Conservation (phyloP, 2,797 vertebrate genomes). For the Girardinus metallicus region DNA sequence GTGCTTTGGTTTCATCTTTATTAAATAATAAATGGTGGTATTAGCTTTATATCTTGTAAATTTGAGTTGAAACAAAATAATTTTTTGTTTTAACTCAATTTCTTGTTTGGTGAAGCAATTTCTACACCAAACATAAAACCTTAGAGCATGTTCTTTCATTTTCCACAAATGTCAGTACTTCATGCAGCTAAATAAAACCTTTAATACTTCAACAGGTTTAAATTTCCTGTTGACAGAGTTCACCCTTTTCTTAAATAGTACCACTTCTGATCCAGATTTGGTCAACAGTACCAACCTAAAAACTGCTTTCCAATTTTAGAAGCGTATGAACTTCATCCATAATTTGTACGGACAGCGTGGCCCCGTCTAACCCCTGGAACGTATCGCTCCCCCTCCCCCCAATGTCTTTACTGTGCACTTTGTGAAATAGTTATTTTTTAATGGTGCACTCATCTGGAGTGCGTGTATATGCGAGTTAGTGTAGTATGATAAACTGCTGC, state of each 20-base stretch:
- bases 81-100: too few relatives aligned
- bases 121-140: neutral
- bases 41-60: neutral
- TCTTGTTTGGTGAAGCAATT: too few relatives aligned
- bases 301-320: conserved; percentile 13
- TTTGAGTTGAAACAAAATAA: neutral
- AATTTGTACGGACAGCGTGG: conserved; percentile 22
- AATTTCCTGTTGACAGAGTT: conserved; percentile 2
- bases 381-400: neutral
- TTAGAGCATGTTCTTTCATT: neutral
- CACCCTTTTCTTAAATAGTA: neutral
- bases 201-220: neutral
- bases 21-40: neutral
- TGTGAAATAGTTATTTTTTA: conserved; percentile 24
- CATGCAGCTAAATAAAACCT: neutral
- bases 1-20: neutral
- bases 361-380: neutral
- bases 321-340: conserved; percentile 18
- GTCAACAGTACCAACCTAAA: conserved; percentile 19
- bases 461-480: conserved; percentile 13
- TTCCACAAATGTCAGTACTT: neutral
- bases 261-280: conserved; percentile 16
- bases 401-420: conserved; percentile 12
- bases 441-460: conserved; percentile 18
- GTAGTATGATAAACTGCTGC: conserved; percentile 17